A percentile compares a stretch with the other conserved stretches of the same genome.
phyloP scores from a whole-genome alignment of 2,113 vertebrate genomes.

The Odontophorus gujanensis region DNA sequence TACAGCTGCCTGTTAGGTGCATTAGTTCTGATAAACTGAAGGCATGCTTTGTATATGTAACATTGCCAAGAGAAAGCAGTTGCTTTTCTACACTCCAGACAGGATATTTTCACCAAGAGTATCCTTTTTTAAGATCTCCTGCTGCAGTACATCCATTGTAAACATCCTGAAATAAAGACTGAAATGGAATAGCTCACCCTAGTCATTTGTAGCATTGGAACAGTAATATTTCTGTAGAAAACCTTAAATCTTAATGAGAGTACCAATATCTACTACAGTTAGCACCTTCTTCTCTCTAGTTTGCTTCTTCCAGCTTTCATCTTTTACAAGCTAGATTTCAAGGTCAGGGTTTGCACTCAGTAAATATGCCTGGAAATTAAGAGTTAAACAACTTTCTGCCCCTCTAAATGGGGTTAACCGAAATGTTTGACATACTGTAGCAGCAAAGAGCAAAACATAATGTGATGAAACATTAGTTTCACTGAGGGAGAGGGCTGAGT shows the following conservation, averaged over 20 bases:
- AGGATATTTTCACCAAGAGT: background rate
- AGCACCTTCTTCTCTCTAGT: background rate
- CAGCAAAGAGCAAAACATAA: background rate
- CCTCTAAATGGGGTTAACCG: background rate
- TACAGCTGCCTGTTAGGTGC: background rate
- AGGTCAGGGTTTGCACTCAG: background rate
- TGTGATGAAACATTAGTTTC: background rate
- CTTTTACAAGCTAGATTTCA: background rate
- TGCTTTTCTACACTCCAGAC: background rate
- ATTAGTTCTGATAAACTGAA: background rate
- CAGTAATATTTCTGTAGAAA: background rate
- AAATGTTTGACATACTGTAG: background rate
- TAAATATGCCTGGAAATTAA: background rate
- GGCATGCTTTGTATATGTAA: background rate
- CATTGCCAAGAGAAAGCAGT: background rate
- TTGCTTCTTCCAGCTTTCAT: background rate
- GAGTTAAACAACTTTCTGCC: background rate
- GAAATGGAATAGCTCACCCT: background rate
- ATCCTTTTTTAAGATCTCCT: background rate
- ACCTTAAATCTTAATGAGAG: background rate
- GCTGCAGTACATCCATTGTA: background rate
- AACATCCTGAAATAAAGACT: background rate
- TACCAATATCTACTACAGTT: background rate
- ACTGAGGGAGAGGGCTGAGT: background rate
- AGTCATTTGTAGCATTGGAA: background rate